Evolutionary conservation across 2,888 invertebrate genomes (phyloP).

Genomic region (Tyria jacobaeae): DNA sequence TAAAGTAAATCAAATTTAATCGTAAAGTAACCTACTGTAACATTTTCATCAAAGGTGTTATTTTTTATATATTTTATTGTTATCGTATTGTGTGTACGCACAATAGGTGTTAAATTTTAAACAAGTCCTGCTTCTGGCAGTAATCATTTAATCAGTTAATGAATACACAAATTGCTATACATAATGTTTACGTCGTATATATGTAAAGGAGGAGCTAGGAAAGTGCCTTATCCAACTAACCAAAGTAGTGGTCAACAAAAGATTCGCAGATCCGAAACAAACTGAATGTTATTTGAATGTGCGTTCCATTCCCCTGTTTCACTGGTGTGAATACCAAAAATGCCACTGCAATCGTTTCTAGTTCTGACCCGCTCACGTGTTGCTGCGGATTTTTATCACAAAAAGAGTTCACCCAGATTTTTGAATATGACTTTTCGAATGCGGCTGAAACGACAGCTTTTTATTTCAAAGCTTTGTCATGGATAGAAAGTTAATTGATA

Average conservation of each 20-base stretch:
- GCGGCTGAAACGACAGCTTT: constrained; percentile 12
- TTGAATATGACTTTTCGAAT: constrained; percentile 50
- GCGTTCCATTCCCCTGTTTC: constrained; percentile 69
- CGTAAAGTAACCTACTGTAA: too few relatives aligned
- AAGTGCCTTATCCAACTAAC: constrained; percentile 3
- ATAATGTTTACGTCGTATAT: too few relatives aligned
- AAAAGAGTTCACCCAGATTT: constrained; percentile 45
- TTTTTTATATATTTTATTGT: too few relatives aligned
- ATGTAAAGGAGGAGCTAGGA: neutral
- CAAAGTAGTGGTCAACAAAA: constrained; percentile 9
- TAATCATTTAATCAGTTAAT: neutral
- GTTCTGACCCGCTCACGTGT: constrained; percentile 48
- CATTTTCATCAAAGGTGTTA: too few relatives aligned
- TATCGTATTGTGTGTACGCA: too few relatives aligned
- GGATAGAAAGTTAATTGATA: constrained; percentile 3
- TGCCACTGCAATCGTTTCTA: constrained; percentile 54
- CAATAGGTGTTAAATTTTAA: too few relatives aligned
- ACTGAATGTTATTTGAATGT: constrained; percentile 76
- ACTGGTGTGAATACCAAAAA: constrained; percentile 68
- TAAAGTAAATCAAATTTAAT: too few relatives aligned
- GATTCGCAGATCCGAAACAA: constrained; percentile 44
- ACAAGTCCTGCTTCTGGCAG: neutral
- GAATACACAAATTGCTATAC: neutral
- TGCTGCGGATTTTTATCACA: constrained; percentile 36
- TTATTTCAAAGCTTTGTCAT: constrained; percentile 18